These are phyloP conservation scores for Procavia capensis DNA, from an alignment of 2,113 vertebrate genomes.

Conservation along the genomic window DNA sequence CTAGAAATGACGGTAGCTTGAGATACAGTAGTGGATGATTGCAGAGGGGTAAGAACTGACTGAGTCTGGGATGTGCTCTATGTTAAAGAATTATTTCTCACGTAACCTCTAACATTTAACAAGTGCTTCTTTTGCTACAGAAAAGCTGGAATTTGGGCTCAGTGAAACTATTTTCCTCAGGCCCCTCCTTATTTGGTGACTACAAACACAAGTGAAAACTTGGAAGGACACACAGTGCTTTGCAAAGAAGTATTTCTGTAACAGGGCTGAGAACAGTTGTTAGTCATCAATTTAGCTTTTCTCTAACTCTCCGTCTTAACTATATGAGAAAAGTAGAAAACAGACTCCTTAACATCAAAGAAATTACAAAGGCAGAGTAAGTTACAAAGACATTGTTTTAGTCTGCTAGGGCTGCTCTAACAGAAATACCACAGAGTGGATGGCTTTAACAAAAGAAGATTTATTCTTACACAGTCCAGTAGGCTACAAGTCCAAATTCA, in stretches of 20 bases:
- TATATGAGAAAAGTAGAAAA: neutral
- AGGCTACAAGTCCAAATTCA: no score
- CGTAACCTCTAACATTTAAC: neutral
- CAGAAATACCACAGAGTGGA: no score
- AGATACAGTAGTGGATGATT: neutral
- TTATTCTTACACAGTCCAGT: no score
- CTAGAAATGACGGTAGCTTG: neutral
- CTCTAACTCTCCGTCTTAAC: neutral
- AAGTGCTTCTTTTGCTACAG: neutral
- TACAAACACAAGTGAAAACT: neutral
- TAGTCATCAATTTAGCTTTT: neutral
- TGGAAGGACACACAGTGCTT: neutral
- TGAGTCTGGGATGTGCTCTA: neutral
- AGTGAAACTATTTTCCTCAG: neutral
- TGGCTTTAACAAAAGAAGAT: no score
- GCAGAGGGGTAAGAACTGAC: neutral
- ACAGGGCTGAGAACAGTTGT: neutral
- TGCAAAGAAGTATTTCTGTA: neutral
- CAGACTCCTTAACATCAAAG: neutral
- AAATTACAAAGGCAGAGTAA: neutral
- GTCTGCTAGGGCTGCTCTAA: no score
- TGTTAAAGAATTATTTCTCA: slow-evolving; percentile 28
- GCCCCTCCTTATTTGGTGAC: neutral
- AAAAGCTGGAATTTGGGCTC: neutral
- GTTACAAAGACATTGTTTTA: neutral